A percentile compares a stretch with the other conserved stretches of the same genome.
These are phyloP conservation scores for Porites lutea DNA, from an alignment of 64 coral and sea anemone species.

Conservation along the genomic window DNA sequence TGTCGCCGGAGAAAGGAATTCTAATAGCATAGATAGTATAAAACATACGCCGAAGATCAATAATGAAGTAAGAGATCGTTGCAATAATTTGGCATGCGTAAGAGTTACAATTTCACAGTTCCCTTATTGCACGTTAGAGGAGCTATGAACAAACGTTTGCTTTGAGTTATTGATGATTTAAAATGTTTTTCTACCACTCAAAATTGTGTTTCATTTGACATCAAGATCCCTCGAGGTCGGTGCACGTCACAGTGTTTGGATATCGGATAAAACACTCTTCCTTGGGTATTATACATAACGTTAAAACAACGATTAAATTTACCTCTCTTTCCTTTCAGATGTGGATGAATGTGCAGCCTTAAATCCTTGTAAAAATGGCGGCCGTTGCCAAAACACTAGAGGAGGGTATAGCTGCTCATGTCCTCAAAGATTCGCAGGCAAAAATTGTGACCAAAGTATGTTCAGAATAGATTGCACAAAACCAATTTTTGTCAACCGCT, in stretches of 20 bases:
- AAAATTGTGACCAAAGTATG: constrained; percentile 29
- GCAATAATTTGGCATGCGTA: no score
- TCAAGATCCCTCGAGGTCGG: neutral
- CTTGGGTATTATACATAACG: no score
- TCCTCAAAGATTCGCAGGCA: neutral
- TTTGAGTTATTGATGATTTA: no score
- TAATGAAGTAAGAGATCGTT: no score
- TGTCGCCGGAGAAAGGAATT: neutral
- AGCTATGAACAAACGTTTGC: no score
- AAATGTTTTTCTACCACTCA: no score
- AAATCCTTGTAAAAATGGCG: constrained; percentile 32
- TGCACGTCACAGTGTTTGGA: neutral
- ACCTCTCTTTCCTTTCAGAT: neutral
- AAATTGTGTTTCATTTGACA: no score
- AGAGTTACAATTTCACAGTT: no score
- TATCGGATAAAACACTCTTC: neutral
- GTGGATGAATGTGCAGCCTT: constrained; percentile 18
- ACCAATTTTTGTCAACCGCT: no score
- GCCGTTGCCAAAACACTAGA: neutral
- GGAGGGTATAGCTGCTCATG: neutral
- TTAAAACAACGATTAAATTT: neutral
- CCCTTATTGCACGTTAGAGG: no score
- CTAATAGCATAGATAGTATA: neutral
- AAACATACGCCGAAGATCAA: no score
- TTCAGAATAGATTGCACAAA: no score